Percentiles rank a stretch among this genome's conserved stretches.
These are phyloP conservation scores for Pristionchus arcanus DNA, from an alignment of 2,888 invertebrate genomes.

Conservation along the genomic window DNA sequence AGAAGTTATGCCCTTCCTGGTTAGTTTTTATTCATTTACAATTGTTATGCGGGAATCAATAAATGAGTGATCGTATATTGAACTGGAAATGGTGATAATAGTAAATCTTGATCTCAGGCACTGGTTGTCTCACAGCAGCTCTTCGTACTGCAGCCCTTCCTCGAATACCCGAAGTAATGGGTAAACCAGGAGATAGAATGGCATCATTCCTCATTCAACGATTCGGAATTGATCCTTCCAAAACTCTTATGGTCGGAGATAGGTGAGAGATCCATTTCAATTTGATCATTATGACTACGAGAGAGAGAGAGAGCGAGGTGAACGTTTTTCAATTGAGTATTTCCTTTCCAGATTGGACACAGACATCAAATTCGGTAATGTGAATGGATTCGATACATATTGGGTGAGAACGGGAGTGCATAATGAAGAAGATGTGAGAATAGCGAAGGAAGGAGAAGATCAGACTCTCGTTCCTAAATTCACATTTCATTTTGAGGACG, in stretches of 20 bases:
- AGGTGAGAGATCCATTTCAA: slow-evolving; percentile 83
- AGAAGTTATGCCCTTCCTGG: slow-evolving; percentile 2
- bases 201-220: slow-evolving; percentile 80
- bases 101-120: neutral
- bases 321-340: too few species aligned
- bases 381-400: slow-evolving; percentile 91
- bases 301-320: too few species aligned
- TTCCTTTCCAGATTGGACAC: slow-evolving; percentile 87
- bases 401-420: slow-evolving; percentile 88
- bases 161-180: slow-evolving; percentile 88
- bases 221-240: slow-evolving; percentile 87
- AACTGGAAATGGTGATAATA: too few species aligned
- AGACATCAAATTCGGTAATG: slow-evolving; percentile 92
- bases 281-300: too few species aligned
- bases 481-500: neutral
- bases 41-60: too few species aligned
- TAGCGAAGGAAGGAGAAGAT: slow-evolving; percentile 4
- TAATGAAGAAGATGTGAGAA: slow-evolving; percentile 16
- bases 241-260: slow-evolving; percentile 94
- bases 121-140: slow-evolving; percentile 86
- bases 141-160: slow-evolving; percentile 89
- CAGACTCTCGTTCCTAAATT: slow-evolving; percentile 13
- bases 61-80: neutral
- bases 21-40: neutral
- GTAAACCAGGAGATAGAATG: slow-evolving; percentile 87